Conservation (phyloP, 1,140 invertebrate genomes). For the Amphibalanus amphitrite region DNA sequence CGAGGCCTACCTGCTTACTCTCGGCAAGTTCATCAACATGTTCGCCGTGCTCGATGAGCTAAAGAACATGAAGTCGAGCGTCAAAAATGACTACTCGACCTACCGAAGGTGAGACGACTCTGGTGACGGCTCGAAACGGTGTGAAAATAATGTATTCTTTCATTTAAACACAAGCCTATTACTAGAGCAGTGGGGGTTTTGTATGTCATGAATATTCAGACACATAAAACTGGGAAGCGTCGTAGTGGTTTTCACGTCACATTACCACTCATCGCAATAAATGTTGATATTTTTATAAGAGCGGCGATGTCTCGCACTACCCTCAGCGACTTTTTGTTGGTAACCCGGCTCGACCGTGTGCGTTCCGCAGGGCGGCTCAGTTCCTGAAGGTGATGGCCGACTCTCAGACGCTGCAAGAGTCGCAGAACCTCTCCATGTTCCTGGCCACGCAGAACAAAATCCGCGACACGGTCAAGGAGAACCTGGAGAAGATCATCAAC, state of each 20-base stretch:
- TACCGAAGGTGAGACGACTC: slow-evolving; percentile 59
- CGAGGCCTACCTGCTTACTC: slow-evolving; percentile 88
- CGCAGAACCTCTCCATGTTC: slow-evolving; percentile 99
- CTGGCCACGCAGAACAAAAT: slow-evolving; percentile 98
- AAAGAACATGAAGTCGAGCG: slow-evolving; percentile 99
- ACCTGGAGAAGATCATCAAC: slow-evolving; percentile 59
- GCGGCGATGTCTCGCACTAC: too few species aligned
- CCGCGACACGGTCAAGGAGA: slow-evolving; percentile 83
- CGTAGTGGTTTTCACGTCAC: too few species aligned
- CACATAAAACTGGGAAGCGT: too few species aligned
- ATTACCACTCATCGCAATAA: too few species aligned
- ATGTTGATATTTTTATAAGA: too few species aligned
- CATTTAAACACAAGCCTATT: too few species aligned
- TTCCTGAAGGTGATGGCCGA: slow-evolving; percentile 91
- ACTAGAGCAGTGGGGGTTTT: too few species aligned
- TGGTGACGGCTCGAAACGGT: too few species aligned
- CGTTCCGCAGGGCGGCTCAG: slow-evolving; percentile 64
- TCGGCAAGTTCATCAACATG: slow-evolving; percentile 99
- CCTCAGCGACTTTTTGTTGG: too few species aligned
- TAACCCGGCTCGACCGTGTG: too few species aligned
- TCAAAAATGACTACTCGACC: slow-evolving; percentile 98
- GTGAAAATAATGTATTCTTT: too few species aligned
- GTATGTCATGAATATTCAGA: too few species aligned
- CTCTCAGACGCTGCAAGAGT: slow-evolving; percentile 89
- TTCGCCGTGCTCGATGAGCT: slow-evolving; percentile 97